Base-by-base conservation (phyloP, 2,888 invertebrate genomes). In the Drosophila rellima region DNA sequence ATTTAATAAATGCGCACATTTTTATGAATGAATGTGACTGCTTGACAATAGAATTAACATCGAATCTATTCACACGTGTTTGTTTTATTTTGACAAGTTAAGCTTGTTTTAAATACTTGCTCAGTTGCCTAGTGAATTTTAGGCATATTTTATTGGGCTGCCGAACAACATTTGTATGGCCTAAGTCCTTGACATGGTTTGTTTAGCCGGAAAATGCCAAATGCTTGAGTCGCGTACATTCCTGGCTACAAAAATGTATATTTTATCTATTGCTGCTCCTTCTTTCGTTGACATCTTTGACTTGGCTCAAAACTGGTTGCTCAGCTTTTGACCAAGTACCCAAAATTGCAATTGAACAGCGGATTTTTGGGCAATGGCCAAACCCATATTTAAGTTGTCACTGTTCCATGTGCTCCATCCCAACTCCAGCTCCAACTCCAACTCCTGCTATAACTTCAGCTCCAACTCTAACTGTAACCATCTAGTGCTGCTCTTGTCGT, bases 291-390 rank as follows among this genome's bases (percentile, higher is more conserved):
- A 83, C 88, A 87, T 87, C 68, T 74, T 55, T 61, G 63, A 31
- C 48, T 61, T 78, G 62, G 69, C 63, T n/a, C 45, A 26, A 84
- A 82, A 82, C 82, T 72, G 85, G 85, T 87, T 83, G 74, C 70
- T 13, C 77, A 74, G 64, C 70, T 69, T 40, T 35, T 69, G 35
- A 40, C 20, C 29, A 50, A 50, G 18, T 29, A 17, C 10, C 37
- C 37, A 59, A 48, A 70, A 65, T 69, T 66, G 65, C 61, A 65
- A 65, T 69, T 62, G 26, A 59, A 65, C 61, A 62, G 55, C 39
- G 15, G 0, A 5, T n/a, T 39, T 66, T 77, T 72, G 11, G 78
- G 54, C 57, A 68, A 59, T 42, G 50, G 40, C 57, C 62, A 64
- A 57, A 54, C 57, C 45, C 60, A 57, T 48, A 77, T 50, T 74